phyloP scores from a whole-genome alignment of 2,113 vertebrate genomes.

The Beaufortia kweichowensis region DNA sequence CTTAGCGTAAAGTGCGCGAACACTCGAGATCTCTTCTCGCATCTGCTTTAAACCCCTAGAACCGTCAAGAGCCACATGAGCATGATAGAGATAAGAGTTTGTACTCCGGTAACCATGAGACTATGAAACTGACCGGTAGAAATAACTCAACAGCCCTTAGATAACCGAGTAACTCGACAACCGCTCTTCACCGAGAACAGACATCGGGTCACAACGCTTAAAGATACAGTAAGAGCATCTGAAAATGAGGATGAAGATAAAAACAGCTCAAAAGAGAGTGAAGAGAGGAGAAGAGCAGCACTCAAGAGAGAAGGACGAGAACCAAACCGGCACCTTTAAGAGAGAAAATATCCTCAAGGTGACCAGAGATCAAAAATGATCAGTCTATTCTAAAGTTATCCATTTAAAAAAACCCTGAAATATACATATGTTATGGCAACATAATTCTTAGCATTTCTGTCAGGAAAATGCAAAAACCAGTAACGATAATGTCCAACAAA shows the following conservation, averaged over 20 bases:
- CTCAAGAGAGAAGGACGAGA: no score
- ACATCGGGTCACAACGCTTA: neutral
- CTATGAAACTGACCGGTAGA: slow-evolving; percentile 18
- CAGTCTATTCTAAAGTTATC: no score
- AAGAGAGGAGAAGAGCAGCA: neutral
- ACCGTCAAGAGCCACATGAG: neutral
- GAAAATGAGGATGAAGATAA: neutral
- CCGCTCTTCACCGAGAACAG: neutral
- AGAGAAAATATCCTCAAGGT: no score
- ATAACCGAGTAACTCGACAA: neutral
- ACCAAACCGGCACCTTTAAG: no score
- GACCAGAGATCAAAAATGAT: no score
- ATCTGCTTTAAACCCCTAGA: neutral
- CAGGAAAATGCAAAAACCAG: no score
- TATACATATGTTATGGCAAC: no score
- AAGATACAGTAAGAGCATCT: neutral
- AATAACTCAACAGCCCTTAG: slow-evolving; percentile 1
- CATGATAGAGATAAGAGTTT: neutral
- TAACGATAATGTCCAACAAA: no score
- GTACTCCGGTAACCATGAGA: neutral
- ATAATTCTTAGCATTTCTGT: no score
- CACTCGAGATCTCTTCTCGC: neutral
- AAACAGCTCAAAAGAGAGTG: neutral
- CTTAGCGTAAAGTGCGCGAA: neutral
- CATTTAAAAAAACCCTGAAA: no score